These are phyloP conservation scores for Rhyacophila evoluta DNA, from an alignment of 2,888 invertebrate species.

Conservation along the genomic window DNA sequence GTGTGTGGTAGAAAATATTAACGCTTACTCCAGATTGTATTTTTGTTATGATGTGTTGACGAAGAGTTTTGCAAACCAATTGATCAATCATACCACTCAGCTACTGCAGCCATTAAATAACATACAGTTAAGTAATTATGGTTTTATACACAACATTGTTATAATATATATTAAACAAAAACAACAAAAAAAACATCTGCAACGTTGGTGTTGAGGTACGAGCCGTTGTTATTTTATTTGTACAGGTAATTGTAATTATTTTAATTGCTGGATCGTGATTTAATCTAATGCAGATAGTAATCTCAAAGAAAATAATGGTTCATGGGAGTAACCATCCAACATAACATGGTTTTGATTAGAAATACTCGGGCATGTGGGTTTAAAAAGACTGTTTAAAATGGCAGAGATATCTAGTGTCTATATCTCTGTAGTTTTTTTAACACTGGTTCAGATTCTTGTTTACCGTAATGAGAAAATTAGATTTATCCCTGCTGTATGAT, in stretches of 20 bases:
- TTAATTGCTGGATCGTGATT: constrained; percentile 21
- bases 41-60: no score
- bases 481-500: constrained; percentile 2
- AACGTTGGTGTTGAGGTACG: background rate
- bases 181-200: background rate
- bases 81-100: no score
- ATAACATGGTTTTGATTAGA: constrained; percentile 19
- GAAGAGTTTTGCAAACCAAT: no score
- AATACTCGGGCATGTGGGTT: background rate
- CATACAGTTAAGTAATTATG: background rate
- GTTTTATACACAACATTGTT: background rate
- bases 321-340: background rate
- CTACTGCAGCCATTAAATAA: no score
- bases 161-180: background rate
- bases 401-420: constrained; percentile 14
- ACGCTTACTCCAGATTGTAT: no score
- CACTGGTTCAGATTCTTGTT: background rate
- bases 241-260: constrained; percentile 23
- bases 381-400: constrained; percentile 1
- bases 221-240: background rate
- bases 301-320: constrained; percentile 16
- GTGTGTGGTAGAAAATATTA: no score
- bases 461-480: constrained; percentile 9
- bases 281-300: constrained; percentile 32
- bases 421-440: constrained; percentile 1